Percentiles rank a stretch among this genome's conserved stretches.
These are phyloP conservation scores for Cyrtodaria siliqua DNA, from an alignment of 2,888 invertebrate genomes.

Conservation along the genomic window DNA sequence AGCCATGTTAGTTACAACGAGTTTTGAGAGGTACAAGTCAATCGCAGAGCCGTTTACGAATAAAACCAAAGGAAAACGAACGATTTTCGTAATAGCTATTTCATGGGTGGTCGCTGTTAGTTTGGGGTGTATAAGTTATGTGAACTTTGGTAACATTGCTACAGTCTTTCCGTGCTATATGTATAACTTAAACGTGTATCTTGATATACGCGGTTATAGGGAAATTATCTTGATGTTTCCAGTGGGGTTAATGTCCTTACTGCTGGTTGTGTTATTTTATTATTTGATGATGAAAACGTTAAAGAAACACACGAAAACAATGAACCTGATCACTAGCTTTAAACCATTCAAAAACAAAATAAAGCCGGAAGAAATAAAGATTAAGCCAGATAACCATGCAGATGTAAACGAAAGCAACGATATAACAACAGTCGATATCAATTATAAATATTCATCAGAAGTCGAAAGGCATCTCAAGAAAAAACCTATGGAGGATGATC, in stretches of 20 bases:
- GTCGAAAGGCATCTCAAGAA: no score
- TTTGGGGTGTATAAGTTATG: constrained; percentile 34
- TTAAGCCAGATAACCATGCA: no score
- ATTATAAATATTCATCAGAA: no score
- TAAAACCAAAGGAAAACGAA: constrained; percentile 48
- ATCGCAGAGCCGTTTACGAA: constrained; percentile 75
- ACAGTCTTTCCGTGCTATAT: constrained; percentile 52
- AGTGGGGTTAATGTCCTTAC: constrained; percentile 55
- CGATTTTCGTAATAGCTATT: constrained; percentile 31
- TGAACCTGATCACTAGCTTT: constrained; percentile 31
- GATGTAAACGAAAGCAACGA: no score
- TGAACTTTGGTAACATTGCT: constrained; percentile 52
- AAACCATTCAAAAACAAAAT: constrained; percentile 33
- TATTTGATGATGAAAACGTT: constrained; percentile 60
- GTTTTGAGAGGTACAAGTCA: constrained; percentile 77
- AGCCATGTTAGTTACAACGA: constrained; percentile 68
- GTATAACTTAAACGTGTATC: not conserved
- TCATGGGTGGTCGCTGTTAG: constrained; percentile 55
- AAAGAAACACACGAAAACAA: constrained; percentile 54
- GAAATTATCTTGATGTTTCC: constrained; percentile 56
- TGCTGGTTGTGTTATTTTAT: constrained; percentile 58
- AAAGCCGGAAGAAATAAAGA: no score
- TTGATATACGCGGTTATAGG: constrained; percentile 14
- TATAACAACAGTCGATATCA: no score
- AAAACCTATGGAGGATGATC: no score